Evolutionary conservation across 2,797 vertebrate species (phyloP).

Genomic region (Margarornis squamiger): DNA sequence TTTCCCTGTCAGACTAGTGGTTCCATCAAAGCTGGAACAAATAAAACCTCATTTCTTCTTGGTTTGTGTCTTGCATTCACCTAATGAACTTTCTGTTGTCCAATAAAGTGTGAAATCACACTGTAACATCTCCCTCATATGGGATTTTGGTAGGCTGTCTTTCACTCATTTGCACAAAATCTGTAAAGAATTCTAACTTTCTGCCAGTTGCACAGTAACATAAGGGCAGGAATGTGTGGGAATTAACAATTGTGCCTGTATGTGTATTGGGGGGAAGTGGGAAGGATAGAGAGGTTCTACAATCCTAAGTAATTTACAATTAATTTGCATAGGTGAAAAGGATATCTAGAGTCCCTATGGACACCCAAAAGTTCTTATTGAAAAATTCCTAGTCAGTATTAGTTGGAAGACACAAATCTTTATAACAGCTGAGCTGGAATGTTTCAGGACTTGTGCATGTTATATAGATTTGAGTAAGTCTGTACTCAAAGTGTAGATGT

Average conservation of each 20-base stretch:
- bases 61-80: neutral
- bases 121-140: neutral
- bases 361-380: neutral
- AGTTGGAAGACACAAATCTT: neutral
- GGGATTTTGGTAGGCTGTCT: neutral
- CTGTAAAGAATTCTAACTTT: neutral
- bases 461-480: neutral
- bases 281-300: neutral
- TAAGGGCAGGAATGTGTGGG: neutral
- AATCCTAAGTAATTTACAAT: neutral
- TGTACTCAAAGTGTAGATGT: neutral
- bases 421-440: neutral
- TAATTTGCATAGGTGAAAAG: neutral
- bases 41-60: neutral
- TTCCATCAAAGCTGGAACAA: neutral
- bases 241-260: neutral
- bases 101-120: neutral
- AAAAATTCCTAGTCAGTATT: neutral
- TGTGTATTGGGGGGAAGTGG: fast-evolving
- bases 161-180: neutral
- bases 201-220: neutral
- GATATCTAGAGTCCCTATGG: neutral
- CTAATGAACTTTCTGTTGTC: neutral
- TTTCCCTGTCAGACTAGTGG: neutral
- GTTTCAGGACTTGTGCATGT: neutral